Evolutionary conservation across 2,113 vertebrate species (phyloP).

Genomic region (Limanda limanda): DNA sequence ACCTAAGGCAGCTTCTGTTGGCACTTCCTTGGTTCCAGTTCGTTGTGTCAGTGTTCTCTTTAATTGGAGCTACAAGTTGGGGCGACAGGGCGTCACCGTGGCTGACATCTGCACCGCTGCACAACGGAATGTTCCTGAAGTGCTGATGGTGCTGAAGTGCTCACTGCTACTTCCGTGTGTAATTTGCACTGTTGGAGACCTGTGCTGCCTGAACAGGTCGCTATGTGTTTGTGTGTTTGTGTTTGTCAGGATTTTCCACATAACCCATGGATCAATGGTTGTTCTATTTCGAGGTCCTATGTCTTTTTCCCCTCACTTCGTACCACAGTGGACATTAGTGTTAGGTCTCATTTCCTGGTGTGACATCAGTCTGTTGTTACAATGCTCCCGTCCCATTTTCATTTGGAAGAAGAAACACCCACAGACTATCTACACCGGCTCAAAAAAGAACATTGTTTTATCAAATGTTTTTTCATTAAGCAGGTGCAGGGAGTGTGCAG

Average conservation of each 20-base stretch:
- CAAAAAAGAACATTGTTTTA: no score
- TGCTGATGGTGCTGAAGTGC: not conserved
- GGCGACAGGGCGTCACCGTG: not conserved
- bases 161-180: not conserved
- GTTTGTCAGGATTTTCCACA: not conserved
- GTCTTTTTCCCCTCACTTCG: not conserved
- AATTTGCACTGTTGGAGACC: no score
- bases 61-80: not conserved
- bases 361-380: no score
- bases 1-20: not conserved
- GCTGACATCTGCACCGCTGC: not conserved
- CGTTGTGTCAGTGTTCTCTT: not conserved
- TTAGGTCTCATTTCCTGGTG: not conserved
- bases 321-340: not conserved
- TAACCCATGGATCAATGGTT: slow-evolving; percentile 25
- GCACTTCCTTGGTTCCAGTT: no score
- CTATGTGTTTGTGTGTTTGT: no score
- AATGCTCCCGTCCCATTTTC: no score
- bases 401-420: no score
- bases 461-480: no score
- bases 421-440: no score
- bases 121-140: not conserved
- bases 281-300: not conserved
- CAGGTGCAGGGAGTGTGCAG: no score
- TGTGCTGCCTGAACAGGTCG: no score